Evolutionary conservation across 2,888 invertebrate species (phyloP), one percentile per base, ranked within the genome.

Genomic region (Sinotaia quadrata): DNA sequence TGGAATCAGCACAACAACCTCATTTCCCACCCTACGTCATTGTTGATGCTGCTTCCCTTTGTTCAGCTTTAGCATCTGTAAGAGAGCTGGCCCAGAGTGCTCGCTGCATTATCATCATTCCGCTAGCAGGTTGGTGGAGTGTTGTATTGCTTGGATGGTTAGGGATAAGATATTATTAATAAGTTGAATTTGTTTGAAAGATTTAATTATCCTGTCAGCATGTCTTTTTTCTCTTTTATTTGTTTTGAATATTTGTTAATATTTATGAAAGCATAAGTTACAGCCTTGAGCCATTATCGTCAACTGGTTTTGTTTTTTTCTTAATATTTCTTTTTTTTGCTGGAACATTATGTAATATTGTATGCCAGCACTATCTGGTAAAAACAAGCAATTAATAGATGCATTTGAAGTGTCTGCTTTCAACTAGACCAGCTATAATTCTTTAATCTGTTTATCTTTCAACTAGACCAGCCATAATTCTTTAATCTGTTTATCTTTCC

Each of bases 21-120:
- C 82, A 80, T 65, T 91, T 93, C 83, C 95, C 95, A 0, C 94
- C 96, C 0, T 94, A 96, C 84, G 90, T 97, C 49, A 95, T 95
- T n/a, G 91, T 95, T 1, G 96, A 97, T 88, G 92, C 94, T 0
- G 93, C 93, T 73, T 93, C 93, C 10, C 90, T 96, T 52, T 92
- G 93, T 77, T 92, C 93, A 79, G 93, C 93, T 84, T 92, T 94
- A 75, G 91, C 92, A 34, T 91, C 93, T 75, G 92, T 97, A 68
- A 95, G 94, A 84, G 93, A 94, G 83, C 90, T 97, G 73, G 92
- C 95, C n/a, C 91, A 92, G 77, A 92, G 94, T 24, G 92, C 93
- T 78, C 93, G 94, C 84, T 95, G 96, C 85, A 93, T 97, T 80
- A 91, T 97, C 65, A 92, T 97, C 69, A 93, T 97, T 75, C 97